Conservation (phyloP, 1,140 invertebrate species). For the Hermetia illucens region DNA sequence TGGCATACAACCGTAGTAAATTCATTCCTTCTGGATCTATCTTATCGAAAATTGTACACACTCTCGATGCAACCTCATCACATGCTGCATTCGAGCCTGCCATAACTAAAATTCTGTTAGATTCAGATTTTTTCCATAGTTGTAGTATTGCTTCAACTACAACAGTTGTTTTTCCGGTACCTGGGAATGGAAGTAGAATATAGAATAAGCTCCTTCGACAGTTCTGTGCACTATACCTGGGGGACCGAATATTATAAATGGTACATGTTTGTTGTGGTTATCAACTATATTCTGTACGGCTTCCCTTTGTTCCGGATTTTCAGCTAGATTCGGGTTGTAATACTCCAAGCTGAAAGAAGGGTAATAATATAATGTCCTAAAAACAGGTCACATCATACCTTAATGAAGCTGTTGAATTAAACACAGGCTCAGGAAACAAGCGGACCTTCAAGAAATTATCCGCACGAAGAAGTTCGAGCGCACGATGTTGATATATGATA, state of each 20-base stretch:
- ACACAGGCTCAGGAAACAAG: slow-evolving; percentile 15
- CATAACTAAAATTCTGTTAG: slow-evolving; percentile 44
- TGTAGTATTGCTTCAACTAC: slow-evolving; percentile 52
- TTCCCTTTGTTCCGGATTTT: slow-evolving; percentile 45
- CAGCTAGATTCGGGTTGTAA: slow-evolving; percentile 9
- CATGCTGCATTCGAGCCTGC: slow-evolving; percentile 65
- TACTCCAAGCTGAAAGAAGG: slow-evolving; percentile 7
- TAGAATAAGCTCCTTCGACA: background rate
- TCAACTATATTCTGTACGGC: slow-evolving; percentile 49
- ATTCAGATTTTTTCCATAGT: slow-evolving; percentile 30
- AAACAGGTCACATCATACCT: background rate
- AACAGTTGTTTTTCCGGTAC: slow-evolving; percentile 65
- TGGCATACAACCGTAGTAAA: slow-evolving; percentile 33
- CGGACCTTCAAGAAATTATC: slow-evolving; percentile 11
- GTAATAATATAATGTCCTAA: background rate
- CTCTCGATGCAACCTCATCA: slow-evolving; percentile 48
- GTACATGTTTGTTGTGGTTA: slow-evolving; percentile 40
- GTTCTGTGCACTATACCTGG: slow-evolving; percentile 35
- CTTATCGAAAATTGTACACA: slow-evolving; percentile 30
- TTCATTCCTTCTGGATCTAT: slow-evolving; percentile 15
- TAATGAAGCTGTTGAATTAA: background rate
- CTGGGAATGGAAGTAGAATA: slow-evolving; percentile 7
- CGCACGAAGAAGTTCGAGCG: slow-evolving; percentile 14
- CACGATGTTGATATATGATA: slow-evolving; percentile 21
- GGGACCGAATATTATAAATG: slow-evolving; percentile 66